Base-by-base conservation (phyloP, 2,113 vertebrate genomes). In the Vicugna pacos region DNA sequence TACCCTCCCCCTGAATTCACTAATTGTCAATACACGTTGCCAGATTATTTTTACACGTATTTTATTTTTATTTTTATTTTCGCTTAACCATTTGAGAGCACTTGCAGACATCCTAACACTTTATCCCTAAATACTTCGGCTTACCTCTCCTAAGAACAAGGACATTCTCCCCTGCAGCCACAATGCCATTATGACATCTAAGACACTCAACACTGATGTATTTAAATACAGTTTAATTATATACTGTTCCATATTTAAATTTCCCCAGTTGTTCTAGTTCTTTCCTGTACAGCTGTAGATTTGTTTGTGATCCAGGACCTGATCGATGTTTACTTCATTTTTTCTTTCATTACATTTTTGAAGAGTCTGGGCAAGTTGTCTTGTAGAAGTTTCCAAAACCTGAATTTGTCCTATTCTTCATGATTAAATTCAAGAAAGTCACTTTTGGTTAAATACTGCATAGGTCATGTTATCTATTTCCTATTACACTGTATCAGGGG, bases 321-420 rank as follows among this genome's bases (percentile, higher is more conserved):
- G 4, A 17, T 77, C 73, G 86, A 30, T 86, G 42, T 62, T 95
- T 16, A 69, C 15, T 28, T 73, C 26, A 79, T 54, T 83, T 88
- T 92, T 81, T 70, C 62, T 88, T 89, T 80, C 42, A 35, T 72
- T 76, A 69, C 22, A 48, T 77, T 94, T 87, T 92, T 91, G 14
- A 72, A 86, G 46, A 80, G 20, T 89, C 90, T 5, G 52, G 20
- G 26, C 81, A 87, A 72, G 42, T 69, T 69, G 38, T 72, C 35
- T 87, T 65, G 42, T 54, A 70, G 35, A 72, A 73, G 48, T 0
- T 73, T 17, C 32, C 30, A 48, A 26, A 46, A 46, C 75, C 50
- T 62, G 65, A 95, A 81, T 75, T 80, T 69, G 15, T 90, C n/a
- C 75, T 93, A 14, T 60, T 84, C 20, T 79, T 92, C 20, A 35